Evolutionary conservation across 2,113 vertebrate species (phyloP), one percentile per base, ranked within the genome.

Genomic region (Conger conger): DNA sequence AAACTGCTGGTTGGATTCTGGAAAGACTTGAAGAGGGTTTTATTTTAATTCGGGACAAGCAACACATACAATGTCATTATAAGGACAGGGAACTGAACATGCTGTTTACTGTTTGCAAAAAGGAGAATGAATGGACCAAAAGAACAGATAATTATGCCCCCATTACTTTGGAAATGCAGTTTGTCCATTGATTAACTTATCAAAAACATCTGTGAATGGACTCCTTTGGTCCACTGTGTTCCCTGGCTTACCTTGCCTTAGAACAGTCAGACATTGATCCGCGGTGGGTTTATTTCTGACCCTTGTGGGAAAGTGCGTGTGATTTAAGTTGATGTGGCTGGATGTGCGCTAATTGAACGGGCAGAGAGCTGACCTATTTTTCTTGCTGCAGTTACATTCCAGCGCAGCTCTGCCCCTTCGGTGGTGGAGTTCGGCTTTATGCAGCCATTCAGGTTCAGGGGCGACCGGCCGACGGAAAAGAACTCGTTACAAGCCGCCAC

Each of bases 351-450:
- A 78, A 82, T 78, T 76, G 81, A 82, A 38, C 27, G 23, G 50
- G 80, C 73, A n/a, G 79, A n/a, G 36, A 54, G 40, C 80, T 86
- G 85, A 86, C 85, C 85, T 86, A 86, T 45, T 78, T 86, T 42
- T 6, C 7, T 16, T n/a, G 23, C 50, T 20, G 37, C 68, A 40
- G 16, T 38, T 42, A 30, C 79, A 30, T 45, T 76, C 42, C 63
- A 7, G 40, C 76, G 20, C 40, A 33, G 40, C 15, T 80, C 79
- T 53, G 83, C 73, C 6, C 42, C 42, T 23, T 53, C 20, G 53
- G 82, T 20, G 16, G 16, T 38, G 5, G 40, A 53, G 33, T 36
- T 17, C 40, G 81, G 76, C 38, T 79, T 77, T 45, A 37, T 45
- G 73, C 60, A 17, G 38, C 36, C 13, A 6, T 53, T 50, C 40